Conservation (phyloP, 2,797 vertebrate genomes). For the Cirrhinus molitorella region DNA sequence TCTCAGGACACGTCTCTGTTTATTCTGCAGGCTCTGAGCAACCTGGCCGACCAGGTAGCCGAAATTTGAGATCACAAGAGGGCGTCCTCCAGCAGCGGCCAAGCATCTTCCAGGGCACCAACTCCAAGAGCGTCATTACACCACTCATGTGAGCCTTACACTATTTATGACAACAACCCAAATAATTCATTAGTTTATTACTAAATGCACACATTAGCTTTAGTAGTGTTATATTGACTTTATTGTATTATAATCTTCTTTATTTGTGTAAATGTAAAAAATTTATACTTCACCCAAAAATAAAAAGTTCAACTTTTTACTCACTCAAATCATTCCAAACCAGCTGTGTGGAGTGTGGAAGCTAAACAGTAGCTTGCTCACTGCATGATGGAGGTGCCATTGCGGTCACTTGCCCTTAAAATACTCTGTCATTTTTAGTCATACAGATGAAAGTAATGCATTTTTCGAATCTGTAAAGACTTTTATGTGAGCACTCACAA, state of each 20-base stretch:
- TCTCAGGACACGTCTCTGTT: neutral
- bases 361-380: too few species aligned
- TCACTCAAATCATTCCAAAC: too few species aligned
- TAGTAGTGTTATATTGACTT: neutral
- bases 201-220: neutral
- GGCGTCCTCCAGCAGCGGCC: slow-evolving; percentile 91
- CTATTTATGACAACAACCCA: neutral
- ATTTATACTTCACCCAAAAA: too few species aligned
- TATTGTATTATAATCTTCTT: neutral
- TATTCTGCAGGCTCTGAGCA: slow-evolving; percentile 84
- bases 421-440: too few species aligned
- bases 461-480: too few species aligned
- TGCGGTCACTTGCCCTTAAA: too few species aligned
- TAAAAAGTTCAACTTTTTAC: too few species aligned
- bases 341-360: too few species aligned
- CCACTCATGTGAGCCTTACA: slow-evolving; percentile 87
- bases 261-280: too few species aligned
- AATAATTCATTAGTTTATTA: neutral
- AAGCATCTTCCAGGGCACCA: slow-evolving; percentile 95
- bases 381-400: too few species aligned
- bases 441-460: too few species aligned
- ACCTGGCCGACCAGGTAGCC: slow-evolving; percentile 89
- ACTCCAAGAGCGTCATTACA: slow-evolving; percentile 93
- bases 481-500: too few species aligned
- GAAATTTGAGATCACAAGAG: slow-evolving; percentile 91